phyloP scores from a whole-genome alignment of 2,113 vertebrate species.

The Procavia capensis region DNA sequence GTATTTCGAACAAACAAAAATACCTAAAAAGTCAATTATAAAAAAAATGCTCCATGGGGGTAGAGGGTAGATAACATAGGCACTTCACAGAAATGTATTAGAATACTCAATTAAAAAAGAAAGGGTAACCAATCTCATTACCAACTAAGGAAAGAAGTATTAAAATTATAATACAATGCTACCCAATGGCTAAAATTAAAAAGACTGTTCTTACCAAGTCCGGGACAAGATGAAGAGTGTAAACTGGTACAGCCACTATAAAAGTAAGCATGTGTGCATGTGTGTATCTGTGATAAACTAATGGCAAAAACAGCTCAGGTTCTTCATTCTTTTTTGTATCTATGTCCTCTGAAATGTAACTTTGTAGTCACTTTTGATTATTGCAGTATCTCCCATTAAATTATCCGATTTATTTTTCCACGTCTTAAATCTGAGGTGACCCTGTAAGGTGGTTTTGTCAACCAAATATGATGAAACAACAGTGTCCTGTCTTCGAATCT shows the following conservation, averaged over 20 bases:
- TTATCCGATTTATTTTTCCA: too few relatives aligned
- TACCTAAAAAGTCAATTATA: neutral
- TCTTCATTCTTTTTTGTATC: neutral
- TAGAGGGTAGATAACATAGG: too few relatives aligned
- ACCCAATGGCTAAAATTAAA: neutral
- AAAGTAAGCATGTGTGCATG: slow-evolving; percentile 8
- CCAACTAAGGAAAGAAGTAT: slow-evolving; percentile 9
- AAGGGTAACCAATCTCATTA: slow-evolving; percentile 11
- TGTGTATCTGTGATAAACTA: neutral
- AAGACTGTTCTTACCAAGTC: neutral
- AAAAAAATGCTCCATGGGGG: neutral
- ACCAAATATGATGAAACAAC: neutral
- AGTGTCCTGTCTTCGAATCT: neutral
- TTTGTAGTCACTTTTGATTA: neutral
- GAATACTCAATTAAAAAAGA: too few relatives aligned
- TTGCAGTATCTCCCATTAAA: neutral
- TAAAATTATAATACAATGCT: neutral
- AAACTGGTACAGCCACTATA: neutral
- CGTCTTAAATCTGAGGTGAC: neutral
- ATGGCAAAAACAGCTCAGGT: neutral
- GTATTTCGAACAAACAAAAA: too few relatives aligned
- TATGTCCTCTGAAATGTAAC: neutral
- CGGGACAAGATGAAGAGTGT: neutral
- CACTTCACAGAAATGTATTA: too few relatives aligned
- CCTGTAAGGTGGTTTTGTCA: neutral